phyloP scores from a whole-genome alignment of 2,113 vertebrate genomes.

The Tragulus kanchil region DNA sequence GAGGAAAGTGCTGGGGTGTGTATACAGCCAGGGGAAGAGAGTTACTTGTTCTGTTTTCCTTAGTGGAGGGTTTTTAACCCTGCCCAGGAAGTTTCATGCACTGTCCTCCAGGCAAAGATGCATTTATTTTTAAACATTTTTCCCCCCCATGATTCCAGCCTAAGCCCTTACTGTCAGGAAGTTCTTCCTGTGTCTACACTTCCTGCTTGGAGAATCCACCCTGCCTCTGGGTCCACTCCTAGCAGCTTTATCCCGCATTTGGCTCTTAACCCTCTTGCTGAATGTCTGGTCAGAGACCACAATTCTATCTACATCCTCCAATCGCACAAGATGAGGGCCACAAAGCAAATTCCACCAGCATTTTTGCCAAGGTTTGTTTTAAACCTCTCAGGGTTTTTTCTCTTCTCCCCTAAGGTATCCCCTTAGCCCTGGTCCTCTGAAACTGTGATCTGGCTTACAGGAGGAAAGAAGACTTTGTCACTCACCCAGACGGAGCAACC shows the following conservation, averaged over 20 bases:
- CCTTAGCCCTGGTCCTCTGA: not conserved
- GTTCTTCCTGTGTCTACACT: not conserved
- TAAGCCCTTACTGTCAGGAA: not conserved
- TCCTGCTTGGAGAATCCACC: not conserved
- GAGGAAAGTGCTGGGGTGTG: conserved; percentile 72
- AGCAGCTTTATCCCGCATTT: not conserved
- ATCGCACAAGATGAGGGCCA: not conserved
- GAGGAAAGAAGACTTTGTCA: not conserved
- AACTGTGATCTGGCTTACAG: not conserved
- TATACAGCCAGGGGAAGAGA: conserved; percentile 27
- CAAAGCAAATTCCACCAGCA: not conserved
- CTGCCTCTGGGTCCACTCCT: not conserved
- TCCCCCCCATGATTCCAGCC: not conserved
- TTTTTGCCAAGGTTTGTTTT: not conserved
- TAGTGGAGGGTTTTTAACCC: not conserved
- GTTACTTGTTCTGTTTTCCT: conserved; percentile 64
- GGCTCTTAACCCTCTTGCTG: not conserved
- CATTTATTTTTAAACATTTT: no score
- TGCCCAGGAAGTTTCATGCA: no score
- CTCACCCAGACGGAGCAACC: not conserved
- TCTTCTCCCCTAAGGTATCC: not conserved
- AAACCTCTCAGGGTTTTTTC: not conserved
- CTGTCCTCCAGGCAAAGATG: not conserved
- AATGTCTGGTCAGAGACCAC: not conserved
- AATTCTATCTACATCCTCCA: not conserved